A percentile compares a stretch with the other conserved stretches of the same genome.
These are phyloP conservation scores for Phylloscopus trochiloides DNA, from an alignment of 2,113 vertebrate species.

Conservation along the genomic window DNA sequence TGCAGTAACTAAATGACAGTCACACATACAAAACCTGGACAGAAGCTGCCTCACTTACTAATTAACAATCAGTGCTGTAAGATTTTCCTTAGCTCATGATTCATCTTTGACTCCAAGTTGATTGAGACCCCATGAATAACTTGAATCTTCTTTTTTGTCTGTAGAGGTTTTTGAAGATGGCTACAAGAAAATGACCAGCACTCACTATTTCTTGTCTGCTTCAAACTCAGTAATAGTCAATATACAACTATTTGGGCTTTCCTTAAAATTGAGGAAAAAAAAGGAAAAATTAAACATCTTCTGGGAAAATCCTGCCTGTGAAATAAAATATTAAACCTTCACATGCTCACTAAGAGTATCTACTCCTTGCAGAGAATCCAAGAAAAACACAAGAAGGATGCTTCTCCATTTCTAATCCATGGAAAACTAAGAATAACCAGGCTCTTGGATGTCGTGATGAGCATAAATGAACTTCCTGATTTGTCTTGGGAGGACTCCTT, in stretches of 20 bases:
- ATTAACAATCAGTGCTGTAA: neutral
- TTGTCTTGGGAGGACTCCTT: neutral
- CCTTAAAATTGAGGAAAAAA: neutral
- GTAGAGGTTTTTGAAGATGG: neutral
- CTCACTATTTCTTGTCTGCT: neutral
- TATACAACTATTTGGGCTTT: neutral
- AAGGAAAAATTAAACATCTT: neutral
- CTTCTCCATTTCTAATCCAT: neutral
- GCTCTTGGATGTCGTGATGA: fast-evolving
- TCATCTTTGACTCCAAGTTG: neutral
- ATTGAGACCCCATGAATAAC: neutral
- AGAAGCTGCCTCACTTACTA: neutral
- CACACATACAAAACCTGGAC: neutral
- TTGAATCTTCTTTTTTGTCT: neutral
- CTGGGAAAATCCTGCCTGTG: neutral
- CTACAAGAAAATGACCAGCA: neutral
- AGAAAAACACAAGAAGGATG: neutral
- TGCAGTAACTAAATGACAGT: neutral
- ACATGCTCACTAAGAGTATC: neutral
- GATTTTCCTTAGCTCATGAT: neutral
- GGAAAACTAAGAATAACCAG: neutral
- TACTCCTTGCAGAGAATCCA: neutral
- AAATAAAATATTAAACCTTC: neutral
- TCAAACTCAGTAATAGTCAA: neutral
- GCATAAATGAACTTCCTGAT: neutral